Base-by-base conservation (phyloP, 2,113 vertebrate genomes). In the Notechis scutatus region DNA sequence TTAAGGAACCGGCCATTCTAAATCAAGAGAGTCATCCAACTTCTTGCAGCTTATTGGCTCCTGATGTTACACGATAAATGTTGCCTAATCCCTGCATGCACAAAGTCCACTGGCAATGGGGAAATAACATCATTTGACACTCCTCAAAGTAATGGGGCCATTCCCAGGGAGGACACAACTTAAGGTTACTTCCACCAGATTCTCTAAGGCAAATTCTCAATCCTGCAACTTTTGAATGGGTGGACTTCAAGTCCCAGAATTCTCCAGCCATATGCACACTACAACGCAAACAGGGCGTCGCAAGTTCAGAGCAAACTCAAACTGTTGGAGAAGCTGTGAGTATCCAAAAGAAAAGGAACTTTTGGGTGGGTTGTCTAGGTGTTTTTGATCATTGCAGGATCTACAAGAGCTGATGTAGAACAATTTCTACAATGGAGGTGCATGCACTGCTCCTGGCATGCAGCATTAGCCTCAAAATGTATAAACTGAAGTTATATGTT, bases 281-380 rank as follows among this genome's bases (percentile, higher is more conserved):
- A 99, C 96, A 99, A 99, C 0, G 99, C 99, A 7, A 99, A 99
- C 97, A 97, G 99, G 96, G 99, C 99, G 0, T 99, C 99, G 87
- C 99, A 99, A 95, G 99, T 99, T 50, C 99, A 99, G 98, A 99
- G 99, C 96, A 99, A 99, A 95, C 97, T 99, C 23, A 99, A 99
- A 90, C 98, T 99, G 89, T 95, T 99, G 97, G 99, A 99, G 96
- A 99, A 98, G 94, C 97, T 99, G 99, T 99, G 96, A 99, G 99
- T 99, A 94, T 52, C 50, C 8, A 0, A 3, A 1, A 47, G 26
- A 39, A 6, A 5, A 34, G 10, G 57, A 64, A 39, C 29, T 15
- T 9, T 18, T 11, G 6, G 11, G 47, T 59, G 21, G 26, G 15
- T 26, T 55, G 59, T 21, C 42, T 1, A 0, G 2, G 55, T 74